Conservation (phyloP, 2,888 invertebrate species). For the Dasysyrphus albostriatus region DNA sequence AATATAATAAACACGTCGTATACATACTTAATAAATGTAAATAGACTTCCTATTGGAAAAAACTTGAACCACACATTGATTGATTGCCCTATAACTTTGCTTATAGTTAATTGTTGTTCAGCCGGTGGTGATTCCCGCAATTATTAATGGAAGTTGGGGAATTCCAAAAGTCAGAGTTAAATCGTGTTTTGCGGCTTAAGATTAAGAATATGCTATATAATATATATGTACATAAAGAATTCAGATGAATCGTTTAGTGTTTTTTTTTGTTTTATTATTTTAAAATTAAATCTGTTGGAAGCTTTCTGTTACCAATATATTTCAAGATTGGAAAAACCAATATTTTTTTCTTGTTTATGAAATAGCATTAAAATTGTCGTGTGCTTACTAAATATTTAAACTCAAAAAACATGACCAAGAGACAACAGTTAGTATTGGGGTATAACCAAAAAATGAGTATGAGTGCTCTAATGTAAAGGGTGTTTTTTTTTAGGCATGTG, state of each 20-base stretch:
- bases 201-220: neutral
- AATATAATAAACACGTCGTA: neutral
- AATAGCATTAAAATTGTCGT: neutral
- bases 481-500: too few species aligned
- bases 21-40: neutral
- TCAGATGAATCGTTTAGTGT: neutral
- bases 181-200: neutral
- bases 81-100: neutral
- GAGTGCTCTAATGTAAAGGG: too few species aligned
- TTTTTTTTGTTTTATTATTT: neutral
- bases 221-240: neutral
- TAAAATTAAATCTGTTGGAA: constrained; percentile 19
- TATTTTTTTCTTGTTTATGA: neutral
- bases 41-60: neutral
- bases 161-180: constrained; percentile 17
- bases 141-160: constrained; percentile 5
- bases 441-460: too few species aligned
- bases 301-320: neutral
- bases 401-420: too few species aligned
- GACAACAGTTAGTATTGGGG: too few species aligned
- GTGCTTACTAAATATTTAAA: too few species aligned
- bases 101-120: constrained; percentile 5
- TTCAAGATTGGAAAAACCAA: constrained; percentile 11
- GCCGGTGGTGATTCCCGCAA: constrained; percentile 28
- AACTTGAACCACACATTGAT: neutral